These are phyloP conservation scores for Blera fallax DNA, from an alignment of 2,888 invertebrate species.

Conservation along the genomic window DNA sequence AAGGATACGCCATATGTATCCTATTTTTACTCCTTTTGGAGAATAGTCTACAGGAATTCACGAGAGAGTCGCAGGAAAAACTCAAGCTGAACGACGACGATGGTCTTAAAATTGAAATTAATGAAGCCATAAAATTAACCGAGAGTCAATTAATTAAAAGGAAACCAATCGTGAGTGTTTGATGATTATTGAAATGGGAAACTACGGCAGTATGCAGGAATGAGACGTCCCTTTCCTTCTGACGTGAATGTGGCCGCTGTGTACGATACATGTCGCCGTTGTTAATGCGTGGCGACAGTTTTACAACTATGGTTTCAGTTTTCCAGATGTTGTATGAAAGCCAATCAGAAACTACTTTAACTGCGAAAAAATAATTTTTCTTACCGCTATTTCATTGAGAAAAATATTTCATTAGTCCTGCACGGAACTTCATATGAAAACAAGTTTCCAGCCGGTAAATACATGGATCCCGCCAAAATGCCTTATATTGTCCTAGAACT, in stretches of 20 bases:
- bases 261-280: conserved; percentile 45
- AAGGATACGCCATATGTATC: conserved; percentile 47
- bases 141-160: conserved; percentile 70
- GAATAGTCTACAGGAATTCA: neutral
- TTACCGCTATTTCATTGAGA: neutral
- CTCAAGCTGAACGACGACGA: conserved; percentile 42
- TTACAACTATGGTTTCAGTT: conserved; percentile 62
- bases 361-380: neutral
- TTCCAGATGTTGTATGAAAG: conserved; percentile 49
- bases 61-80: conserved; percentile 17
- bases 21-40: conserved; percentile 32
- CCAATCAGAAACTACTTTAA: conserved; percentile 1
- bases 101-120: conserved; percentile 69
- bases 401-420: no score
- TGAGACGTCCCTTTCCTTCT: neutral
- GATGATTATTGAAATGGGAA: conserved; percentile 70
- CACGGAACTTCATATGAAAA: no score
- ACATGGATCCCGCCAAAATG: no score
- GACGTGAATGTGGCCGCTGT: neutral
- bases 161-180: conserved; percentile 67
- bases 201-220: conserved; percentile 5
- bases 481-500: no score
- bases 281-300: conserved; percentile 64
- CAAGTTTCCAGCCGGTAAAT: no score
- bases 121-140: conserved; percentile 72